Percentiles rank a stretch among this genome's conserved stretches.
Evolutionary conservation across 2,888 invertebrate genomes (phyloP).

Genomic region (Ennomos fuscantarius): DNA sequence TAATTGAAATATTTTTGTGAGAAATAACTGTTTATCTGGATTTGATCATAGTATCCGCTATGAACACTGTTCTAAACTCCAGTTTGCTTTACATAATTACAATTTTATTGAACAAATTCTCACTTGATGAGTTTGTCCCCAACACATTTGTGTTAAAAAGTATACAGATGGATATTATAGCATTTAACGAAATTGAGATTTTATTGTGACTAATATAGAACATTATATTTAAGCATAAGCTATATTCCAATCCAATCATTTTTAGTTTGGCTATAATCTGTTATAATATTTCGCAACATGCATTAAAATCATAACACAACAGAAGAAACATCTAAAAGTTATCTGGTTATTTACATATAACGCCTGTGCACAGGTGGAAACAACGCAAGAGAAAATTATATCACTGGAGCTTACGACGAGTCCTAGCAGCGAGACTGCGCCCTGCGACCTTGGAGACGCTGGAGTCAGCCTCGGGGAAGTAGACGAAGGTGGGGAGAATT

Average conservation of each 20-base stretch:
- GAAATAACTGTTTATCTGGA: background rate
- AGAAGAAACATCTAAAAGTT: background rate
- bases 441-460: slow-evolving; percentile 64
- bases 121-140: too few species aligned
- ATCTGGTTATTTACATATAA: background rate
- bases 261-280: too few species aligned
- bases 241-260: too few species aligned
- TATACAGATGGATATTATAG: background rate
- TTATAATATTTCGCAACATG: background rate
- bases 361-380: slow-evolving; percentile 90
- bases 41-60: background rate
- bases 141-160: too few species aligned
- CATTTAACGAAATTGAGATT: too few species aligned
- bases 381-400: slow-evolving; percentile 95
- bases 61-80: too few species aligned
- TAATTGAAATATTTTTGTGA: background rate
- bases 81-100: too few species aligned
- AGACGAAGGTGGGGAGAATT: slow-evolving; percentile 76
- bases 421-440: slow-evolving; percentile 86
- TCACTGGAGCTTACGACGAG: slow-evolving; percentile 92
- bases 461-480: slow-evolving; percentile 72
- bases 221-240: too few species aligned
- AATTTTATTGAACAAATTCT: too few species aligned
- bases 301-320: background rate
- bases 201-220: too few species aligned